Evolutionary conservation across 2,113 vertebrate species (phyloP).

Genomic region (Lethenteron reissneri): DNA sequence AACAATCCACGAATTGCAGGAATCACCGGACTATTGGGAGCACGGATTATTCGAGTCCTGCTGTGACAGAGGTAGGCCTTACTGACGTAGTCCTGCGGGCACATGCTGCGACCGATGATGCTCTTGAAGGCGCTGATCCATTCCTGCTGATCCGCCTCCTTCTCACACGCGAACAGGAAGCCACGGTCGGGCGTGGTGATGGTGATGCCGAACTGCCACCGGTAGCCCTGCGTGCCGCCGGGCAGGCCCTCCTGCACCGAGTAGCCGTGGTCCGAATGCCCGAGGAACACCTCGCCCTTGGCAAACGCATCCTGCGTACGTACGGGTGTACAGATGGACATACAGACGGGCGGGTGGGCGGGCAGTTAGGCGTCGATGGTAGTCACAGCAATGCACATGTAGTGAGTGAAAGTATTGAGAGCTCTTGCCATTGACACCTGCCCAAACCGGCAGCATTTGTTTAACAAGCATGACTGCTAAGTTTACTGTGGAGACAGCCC

Average conservation of each 20-base stretch:
- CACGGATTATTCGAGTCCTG: no score
- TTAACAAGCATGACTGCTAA: no score
- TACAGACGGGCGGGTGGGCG: no score
- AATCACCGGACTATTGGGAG: no score
- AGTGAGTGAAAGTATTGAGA: no score
- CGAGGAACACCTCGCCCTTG: constrained; percentile 82
- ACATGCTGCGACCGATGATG: constrained; percentile 77
- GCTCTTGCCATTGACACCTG: no score
- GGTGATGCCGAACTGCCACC: constrained; percentile 77
- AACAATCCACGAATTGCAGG: no score
- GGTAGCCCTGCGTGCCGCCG: constrained; percentile 48
- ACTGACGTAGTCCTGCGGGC: constrained; percentile 95
- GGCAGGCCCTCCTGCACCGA: constrained; percentile 60
- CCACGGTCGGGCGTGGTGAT: constrained; percentile 78
- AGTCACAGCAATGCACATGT: no score
- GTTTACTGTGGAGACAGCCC: no score
- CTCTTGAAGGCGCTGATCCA: constrained; percentile 71
- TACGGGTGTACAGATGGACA: neutral
- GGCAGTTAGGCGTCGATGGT: neutral
- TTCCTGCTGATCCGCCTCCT: constrained; percentile 46
- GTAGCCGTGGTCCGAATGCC: constrained; percentile 82
- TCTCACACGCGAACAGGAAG: constrained; percentile 83
- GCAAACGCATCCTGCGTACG: constrained; percentile 60
- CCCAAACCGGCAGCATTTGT: no score
- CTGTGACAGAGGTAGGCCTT: constrained; percentile 10